phyloP scores from a whole-genome alignment of 2,888 invertebrate species.

The Girardia tigrina region DNA sequence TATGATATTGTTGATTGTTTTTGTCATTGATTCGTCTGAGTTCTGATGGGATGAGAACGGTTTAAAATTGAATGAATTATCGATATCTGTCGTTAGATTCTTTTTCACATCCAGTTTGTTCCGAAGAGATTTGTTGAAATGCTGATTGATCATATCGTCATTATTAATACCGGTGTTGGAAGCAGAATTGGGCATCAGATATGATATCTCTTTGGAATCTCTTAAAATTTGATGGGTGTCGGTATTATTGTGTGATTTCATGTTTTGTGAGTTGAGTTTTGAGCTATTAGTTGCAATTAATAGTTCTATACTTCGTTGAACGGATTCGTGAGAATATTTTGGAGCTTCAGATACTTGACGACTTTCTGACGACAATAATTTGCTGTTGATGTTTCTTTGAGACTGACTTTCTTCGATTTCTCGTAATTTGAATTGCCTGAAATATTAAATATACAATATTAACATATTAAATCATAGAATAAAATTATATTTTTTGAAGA shows the following conservation, averaged over 20 bases:
- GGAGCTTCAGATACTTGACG: background rate
- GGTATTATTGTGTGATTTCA: background rate
- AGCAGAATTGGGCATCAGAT: background rate
- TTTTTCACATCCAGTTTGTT: background rate
- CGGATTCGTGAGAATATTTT: background rate
- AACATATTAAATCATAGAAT: too few relatives aligned
- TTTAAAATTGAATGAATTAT: background rate
- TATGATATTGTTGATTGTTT: background rate
- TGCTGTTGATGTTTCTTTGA: background rate
- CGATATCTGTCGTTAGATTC: background rate
- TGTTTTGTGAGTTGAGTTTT: background rate
- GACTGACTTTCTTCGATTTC: background rate
- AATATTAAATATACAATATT: too few relatives aligned
- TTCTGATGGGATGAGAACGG: background rate
- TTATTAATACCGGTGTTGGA: constrained; percentile 10
- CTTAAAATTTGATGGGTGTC: constrained; percentile 1
- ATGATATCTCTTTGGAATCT: constrained; percentile 13
- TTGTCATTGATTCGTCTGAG: background rate
- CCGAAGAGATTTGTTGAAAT: constrained; percentile 3
- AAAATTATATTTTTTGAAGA: too few relatives aligned
- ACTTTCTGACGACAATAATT: background rate
- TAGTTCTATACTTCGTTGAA: constrained; percentile 13
- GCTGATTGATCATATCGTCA: constrained; percentile 16
- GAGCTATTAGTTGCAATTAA: constrained; percentile 19
- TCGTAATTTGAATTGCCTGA: background rate